These are phyloP conservation scores for Psophia crepitans DNA, from an alignment of 2,113 vertebrate genomes.

Conservation along the genomic window DNA sequence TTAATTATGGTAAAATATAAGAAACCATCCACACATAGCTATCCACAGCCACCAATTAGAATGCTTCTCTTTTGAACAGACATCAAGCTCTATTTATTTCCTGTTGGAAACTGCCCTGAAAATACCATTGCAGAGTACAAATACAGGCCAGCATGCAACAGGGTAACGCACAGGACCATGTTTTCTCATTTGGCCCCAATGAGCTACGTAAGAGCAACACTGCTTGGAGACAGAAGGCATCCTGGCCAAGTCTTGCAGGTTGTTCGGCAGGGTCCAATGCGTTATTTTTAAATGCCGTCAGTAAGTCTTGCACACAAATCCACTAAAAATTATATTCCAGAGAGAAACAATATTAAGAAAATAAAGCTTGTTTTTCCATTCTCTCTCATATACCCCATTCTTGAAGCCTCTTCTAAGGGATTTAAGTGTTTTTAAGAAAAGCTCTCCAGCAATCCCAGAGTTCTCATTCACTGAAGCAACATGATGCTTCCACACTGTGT, in stretches of 20 bases:
- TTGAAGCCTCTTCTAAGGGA: background rate
- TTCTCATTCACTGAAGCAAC: background rate
- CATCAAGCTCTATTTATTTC: background rate
- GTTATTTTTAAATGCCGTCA: background rate
- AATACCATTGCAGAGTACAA: background rate
- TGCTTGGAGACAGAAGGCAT: background rate
- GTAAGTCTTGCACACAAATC: background rate
- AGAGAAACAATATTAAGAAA: background rate
- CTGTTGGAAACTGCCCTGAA: background rate
- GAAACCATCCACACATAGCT: background rate
- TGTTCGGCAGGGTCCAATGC: background rate
- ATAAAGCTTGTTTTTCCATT: background rate
- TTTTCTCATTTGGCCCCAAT: background rate
- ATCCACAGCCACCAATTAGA: background rate
- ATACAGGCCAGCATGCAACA: background rate
- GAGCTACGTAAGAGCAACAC: background rate
- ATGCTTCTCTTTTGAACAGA: background rate
- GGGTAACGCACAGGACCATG: background rate
- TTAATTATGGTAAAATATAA: background rate
- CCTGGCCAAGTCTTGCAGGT: background rate
- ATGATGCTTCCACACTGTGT: background rate
- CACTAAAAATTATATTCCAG: background rate
- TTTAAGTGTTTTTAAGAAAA: background rate
- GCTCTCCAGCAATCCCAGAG: background rate
- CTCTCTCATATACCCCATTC: background rate